phyloP scores from a whole-genome alignment of 2,113 vertebrate species.

The Lepus timidus region DNA sequence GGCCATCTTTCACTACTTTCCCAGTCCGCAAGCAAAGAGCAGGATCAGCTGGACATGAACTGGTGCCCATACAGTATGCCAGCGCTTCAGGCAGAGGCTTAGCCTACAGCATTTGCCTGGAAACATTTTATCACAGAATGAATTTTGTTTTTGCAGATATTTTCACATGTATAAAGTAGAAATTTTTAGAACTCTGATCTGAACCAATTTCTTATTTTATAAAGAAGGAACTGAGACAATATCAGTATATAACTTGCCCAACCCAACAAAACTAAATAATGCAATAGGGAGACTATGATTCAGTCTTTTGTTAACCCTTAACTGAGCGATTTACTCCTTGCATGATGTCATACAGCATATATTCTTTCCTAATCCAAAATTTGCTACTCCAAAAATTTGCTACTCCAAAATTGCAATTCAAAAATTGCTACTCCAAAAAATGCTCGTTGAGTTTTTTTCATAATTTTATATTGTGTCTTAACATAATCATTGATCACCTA shows the following conservation, averaged over 20 bases:
- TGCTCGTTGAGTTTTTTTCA: neutral
- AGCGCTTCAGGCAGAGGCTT: too few species aligned
- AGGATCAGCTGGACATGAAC: too few species aligned
- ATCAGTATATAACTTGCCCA: neutral
- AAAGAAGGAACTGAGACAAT: slow-evolving; percentile 11
- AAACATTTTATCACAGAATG: neutral
- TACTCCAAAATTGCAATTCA: slow-evolving; percentile 23
- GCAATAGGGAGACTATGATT: neutral
- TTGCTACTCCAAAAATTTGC: slow-evolving; percentile 8
- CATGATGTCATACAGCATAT: slow-evolving; percentile 18
- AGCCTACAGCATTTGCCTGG: too few species aligned
- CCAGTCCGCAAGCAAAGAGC: too few species aligned
- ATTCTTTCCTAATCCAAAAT: slow-evolving; percentile 62
- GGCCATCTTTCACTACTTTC: too few species aligned
- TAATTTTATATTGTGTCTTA: slow-evolving; percentile 44
- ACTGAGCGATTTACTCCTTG: slow-evolving; percentile 9
- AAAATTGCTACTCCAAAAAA: neutral
- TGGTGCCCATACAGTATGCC: too few species aligned
- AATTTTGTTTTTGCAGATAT: slow-evolving; percentile 37
- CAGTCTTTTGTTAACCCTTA: neutral
- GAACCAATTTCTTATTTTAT: slow-evolving; percentile 26
- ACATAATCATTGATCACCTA: neutral
- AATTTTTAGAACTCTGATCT: neutral
- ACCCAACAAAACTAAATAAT: neutral
- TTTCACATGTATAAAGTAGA: slow-evolving; percentile 42